Conservation (phyloP, 2,797 vertebrate genomes). For the Acipenser oxyrinchus region DNA sequence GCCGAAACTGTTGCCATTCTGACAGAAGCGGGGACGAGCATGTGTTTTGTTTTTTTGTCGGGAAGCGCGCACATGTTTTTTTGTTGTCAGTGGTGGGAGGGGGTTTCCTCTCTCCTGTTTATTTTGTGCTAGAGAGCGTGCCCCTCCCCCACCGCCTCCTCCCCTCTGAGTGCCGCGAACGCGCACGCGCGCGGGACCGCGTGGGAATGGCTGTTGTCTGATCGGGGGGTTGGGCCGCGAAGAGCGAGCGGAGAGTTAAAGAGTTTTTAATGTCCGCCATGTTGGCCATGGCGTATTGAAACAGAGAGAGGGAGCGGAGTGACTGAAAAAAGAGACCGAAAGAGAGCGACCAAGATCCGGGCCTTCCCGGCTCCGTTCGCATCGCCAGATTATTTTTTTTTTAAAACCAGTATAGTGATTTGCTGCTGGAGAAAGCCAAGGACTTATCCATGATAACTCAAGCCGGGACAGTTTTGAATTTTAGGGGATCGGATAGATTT, state of each 20-base stretch:
- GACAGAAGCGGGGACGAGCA: no score
- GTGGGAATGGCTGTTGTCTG: slow-evolving; percentile 81
- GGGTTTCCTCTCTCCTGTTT: slow-evolving; percentile 41
- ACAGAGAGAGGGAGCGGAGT: slow-evolving; percentile 76
- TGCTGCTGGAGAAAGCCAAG: slow-evolving; percentile 59
- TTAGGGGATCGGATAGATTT: slow-evolving; percentile 74
- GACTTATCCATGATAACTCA: slow-evolving; percentile 86
- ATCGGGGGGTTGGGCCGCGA: slow-evolving; percentile 81
- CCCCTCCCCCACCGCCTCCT: slow-evolving; percentile 46
- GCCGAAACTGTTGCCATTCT: no score
- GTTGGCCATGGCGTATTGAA: slow-evolving; percentile 96
- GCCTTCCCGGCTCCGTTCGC: slow-evolving; percentile 69
- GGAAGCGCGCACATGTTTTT: no score
- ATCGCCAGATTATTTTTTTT: slow-evolving; percentile 49
- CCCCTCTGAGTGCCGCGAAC: slow-evolving; percentile 51
- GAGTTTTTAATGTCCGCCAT: slow-evolving; percentile 99
- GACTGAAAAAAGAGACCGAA: slow-evolving; percentile 66
- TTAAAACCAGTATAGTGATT: slow-evolving; percentile 49
- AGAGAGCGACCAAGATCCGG: slow-evolving; percentile 76
- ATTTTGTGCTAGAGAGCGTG: slow-evolving; percentile 41
- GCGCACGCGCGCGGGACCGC: slow-evolving; percentile 82
- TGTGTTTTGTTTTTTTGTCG: no score
- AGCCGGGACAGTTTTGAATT: slow-evolving; percentile 74
- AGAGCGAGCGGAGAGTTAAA: slow-evolving; percentile 81
- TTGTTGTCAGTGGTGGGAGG: slow-evolving; percentile 26